A percentile compares a stretch with the other conserved stretches of the same genome.
Evolutionary conservation across 2,797 vertebrate genomes (phyloP).

Genomic region (Smutsia gigantea): DNA sequence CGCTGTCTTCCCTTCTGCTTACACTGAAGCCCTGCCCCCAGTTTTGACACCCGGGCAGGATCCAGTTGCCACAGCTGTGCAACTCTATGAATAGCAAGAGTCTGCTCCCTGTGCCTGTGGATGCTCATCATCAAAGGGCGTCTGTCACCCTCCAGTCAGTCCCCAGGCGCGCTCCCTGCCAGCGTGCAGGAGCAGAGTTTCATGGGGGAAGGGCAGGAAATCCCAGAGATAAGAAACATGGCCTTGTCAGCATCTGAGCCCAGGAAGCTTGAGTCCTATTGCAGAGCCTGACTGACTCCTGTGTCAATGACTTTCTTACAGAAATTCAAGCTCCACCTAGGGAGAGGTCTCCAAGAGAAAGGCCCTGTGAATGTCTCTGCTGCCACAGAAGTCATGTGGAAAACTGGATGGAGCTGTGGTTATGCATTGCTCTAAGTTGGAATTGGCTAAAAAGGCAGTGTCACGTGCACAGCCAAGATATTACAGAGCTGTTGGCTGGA

Average conservation of each 20-base stretch:
- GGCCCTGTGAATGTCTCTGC: not conserved
- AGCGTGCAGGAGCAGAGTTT: slow-evolving; percentile 30
- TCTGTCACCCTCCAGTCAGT: slow-evolving; percentile 63
- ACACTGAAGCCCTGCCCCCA: not conserved
- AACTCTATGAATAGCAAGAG: slow-evolving; percentile 66
- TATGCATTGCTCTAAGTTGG: slow-evolving; percentile 31
- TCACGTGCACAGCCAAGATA: slow-evolving; percentile 9
- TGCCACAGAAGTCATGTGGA: slow-evolving; percentile 42
- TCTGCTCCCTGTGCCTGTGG: slow-evolving; percentile 23
- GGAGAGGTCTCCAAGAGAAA: not conserved
- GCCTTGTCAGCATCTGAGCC: slow-evolving; percentile 53
- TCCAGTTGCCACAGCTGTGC: slow-evolving; percentile 74
- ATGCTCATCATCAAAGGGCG: slow-evolving; percentile 67
- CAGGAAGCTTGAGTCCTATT: not conserved
- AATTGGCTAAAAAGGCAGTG: slow-evolving; percentile 20
- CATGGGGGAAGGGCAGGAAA: slow-evolving; percentile 54
- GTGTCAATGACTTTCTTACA: slow-evolving; percentile 47
- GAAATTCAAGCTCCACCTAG: slow-evolving; percentile 25
- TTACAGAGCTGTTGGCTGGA: slow-evolving; percentile 28
- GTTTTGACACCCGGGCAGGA: slow-evolving; percentile 5
- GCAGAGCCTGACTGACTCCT: slow-evolving; percentile 23
- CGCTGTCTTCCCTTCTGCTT: slow-evolving; percentile 12
- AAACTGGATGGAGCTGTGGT: slow-evolving; percentile 60
- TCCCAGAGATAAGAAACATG: slow-evolving; percentile 77
- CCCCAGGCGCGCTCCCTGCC: slow-evolving; percentile 53